Conservation (phyloP, 1,140 invertebrate species). For the Drosophila simulans region DNA sequence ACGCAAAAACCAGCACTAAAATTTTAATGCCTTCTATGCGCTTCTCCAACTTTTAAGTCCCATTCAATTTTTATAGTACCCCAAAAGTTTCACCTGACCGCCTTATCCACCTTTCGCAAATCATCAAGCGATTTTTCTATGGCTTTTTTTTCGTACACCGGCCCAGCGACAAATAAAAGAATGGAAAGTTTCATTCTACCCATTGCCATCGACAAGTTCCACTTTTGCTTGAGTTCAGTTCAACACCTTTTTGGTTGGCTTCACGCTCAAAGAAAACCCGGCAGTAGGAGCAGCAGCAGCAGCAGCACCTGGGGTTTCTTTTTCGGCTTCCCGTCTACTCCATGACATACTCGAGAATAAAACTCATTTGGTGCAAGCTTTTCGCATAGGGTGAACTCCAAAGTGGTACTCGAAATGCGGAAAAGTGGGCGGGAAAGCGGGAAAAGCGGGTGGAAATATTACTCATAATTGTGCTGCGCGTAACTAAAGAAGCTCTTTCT, state of each 20-base stretch:
- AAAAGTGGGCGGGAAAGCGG: slow-evolving; percentile 15
- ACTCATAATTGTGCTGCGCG: slow-evolving; percentile 60
- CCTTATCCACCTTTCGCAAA: slow-evolving; percentile 29
- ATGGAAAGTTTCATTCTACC: slow-evolving; percentile 28
- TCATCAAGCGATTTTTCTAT: slow-evolving; percentile 43
- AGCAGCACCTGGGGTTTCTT: slow-evolving; percentile 40
- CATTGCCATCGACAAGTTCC: slow-evolving; percentile 47
- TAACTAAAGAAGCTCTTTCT: slow-evolving; percentile 48
- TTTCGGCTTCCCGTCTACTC: slow-evolving; percentile 12
- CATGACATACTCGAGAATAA: slow-evolving; percentile 55
- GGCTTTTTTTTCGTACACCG: slow-evolving; percentile 6
- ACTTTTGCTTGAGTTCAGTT: slow-evolving; percentile 48
- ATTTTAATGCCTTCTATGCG: slow-evolving; percentile 39
- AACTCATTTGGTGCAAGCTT: slow-evolving; percentile 46
- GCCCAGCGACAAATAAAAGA: slow-evolving; percentile 21
- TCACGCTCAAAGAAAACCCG: slow-evolving; percentile 12
- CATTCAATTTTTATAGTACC: slow-evolving; percentile 33
- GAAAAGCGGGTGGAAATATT: slow-evolving; percentile 25
- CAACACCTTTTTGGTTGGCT: slow-evolving; percentile 41
- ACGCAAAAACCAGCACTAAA: slow-evolving; percentile 21
- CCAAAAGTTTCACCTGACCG: slow-evolving; percentile 29
- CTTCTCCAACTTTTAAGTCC: slow-evolving; percentile 29
- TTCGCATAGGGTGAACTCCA: slow-evolving; percentile 22
- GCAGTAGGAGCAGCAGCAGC: slow-evolving; percentile 7
- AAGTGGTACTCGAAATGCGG: slow-evolving; percentile 27